Evolutionary conservation across 53 echinoderm and acorn worm genomes (phyloP).

Genomic region (Patiria pectinifera): DNA sequence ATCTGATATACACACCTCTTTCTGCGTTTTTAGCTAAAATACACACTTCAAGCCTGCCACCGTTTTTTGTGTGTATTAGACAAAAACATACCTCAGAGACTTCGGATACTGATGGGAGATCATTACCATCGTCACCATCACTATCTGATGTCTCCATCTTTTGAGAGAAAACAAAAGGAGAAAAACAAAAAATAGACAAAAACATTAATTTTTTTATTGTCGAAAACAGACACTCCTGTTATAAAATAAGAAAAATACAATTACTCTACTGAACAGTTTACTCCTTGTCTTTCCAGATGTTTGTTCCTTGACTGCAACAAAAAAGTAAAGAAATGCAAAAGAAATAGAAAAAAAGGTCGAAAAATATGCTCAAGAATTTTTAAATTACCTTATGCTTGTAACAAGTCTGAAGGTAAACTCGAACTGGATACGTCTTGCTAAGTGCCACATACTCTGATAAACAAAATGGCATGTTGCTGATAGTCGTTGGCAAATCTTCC

Average conservation of each 20-base stretch:
- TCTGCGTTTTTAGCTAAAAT: conserved; percentile 28
- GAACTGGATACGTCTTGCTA: conserved; percentile 30
- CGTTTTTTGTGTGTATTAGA: conserved; percentile 32
- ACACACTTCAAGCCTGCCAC: conserved; percentile 25
- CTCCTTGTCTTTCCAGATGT: conserved; percentile 16
- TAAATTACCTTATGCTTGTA: conserved; percentile 32
- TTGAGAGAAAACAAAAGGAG: no score
- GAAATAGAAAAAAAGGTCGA: not conserved
- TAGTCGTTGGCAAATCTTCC: conserved; percentile 20
- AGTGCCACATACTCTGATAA: conserved; percentile 13
- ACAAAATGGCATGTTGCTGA: conserved; percentile 19
- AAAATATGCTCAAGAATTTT: not conserved
- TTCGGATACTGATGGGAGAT: conserved; percentile 17
- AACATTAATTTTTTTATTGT: not conserved
- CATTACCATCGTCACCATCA: conserved; percentile 21
- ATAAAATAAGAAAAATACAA: not conserved
- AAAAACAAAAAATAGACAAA: not conserved
- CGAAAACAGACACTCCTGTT: not conserved
- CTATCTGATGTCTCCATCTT: conserved; percentile 1
- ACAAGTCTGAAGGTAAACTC: conserved; percentile 23
- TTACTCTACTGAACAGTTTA: conserved; percentile 21
- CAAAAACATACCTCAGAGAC: conserved; percentile 23
- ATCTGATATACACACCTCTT: conserved; percentile 29
- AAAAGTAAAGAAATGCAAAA: conserved; percentile 14
- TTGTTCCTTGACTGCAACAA: conserved; percentile 23